Evolutionary conservation across 2,797 vertebrate species (phyloP).

Genomic region (Rhinophrynus dorsalis): DNA sequence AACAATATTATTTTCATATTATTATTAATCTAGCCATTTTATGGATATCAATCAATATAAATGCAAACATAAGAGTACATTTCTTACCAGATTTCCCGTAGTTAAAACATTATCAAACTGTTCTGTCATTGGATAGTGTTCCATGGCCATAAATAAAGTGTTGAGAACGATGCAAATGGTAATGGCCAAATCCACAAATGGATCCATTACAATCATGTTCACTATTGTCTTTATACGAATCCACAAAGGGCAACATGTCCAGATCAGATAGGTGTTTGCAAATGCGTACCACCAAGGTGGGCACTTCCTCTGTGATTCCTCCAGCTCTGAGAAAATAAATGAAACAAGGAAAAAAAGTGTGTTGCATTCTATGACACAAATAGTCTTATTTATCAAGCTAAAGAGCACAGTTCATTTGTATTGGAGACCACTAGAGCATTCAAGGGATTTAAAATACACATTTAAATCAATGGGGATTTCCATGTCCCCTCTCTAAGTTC

Average conservation of each 20-base stretch:
- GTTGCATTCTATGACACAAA: neutral
- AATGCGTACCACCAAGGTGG: constrained; percentile 98
- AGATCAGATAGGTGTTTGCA: constrained; percentile 90
- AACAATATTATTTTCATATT: too few relatives aligned
- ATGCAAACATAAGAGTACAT: too few relatives aligned
- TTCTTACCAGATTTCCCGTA: constrained; percentile 92
- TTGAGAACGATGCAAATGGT: constrained; percentile 98
- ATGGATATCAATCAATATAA: too few relatives aligned
- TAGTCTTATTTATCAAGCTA: neutral
- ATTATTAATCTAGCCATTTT: too few relatives aligned
- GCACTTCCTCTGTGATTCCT: constrained; percentile 95
- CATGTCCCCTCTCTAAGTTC: too few relatives aligned
- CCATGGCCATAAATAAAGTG: constrained; percentile 98
- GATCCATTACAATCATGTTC: constrained; percentile 96
- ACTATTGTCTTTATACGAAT: constrained; percentile 90
- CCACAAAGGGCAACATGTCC: constrained; percentile 94
- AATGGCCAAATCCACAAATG: constrained; percentile 95
- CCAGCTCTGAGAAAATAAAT: constrained; percentile 81
- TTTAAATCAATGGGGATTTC: too few relatives aligned
- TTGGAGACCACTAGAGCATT: too few relatives aligned
- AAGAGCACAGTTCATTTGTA: too few relatives aligned
- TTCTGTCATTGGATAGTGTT: constrained; percentile 92
- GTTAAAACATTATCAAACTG: constrained; percentile 79
- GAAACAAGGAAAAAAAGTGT: constrained; percentile 48
- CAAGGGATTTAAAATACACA: too few relatives aligned